A percentile compares a stretch with the other conserved stretches of the same genome.
phyloP scores from a whole-genome alignment of 2,888 invertebrate genomes.

The Alloplasta piceator region DNA sequence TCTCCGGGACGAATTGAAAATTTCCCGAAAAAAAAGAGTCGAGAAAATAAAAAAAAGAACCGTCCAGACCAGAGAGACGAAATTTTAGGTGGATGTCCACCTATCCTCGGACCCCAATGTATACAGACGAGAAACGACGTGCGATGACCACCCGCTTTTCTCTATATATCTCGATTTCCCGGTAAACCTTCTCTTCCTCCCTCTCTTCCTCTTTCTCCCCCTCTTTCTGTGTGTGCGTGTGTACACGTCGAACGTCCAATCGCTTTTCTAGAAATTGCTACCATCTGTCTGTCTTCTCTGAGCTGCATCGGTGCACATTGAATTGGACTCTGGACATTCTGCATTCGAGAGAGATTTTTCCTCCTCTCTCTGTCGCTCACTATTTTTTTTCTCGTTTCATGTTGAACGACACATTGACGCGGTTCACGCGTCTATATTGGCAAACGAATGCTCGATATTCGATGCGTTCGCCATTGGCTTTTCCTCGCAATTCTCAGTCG shows the following conservation, averaged over 20 bases:
- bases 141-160: constrained; percentile 16
- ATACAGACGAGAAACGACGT: constrained; percentile 5
- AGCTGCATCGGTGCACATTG: constrained; percentile 50
- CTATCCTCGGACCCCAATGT: not conserved
- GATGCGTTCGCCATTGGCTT: constrained; percentile 41
- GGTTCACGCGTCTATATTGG: constrained; percentile 17
- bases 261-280: constrained; percentile 55
- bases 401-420: constrained; percentile 47
- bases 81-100: not conserved
- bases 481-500: not conserved
- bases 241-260: constrained; percentile 46
- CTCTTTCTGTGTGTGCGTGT: constrained; percentile 18
- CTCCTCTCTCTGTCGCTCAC: constrained; percentile 19
- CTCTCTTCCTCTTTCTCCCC: not conserved
- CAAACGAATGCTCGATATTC: constrained; percentile 54
- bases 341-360: constrained; percentile 31
- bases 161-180: not conserved
- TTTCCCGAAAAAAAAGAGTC: constrained; percentile 20
- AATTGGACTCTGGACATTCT: constrained; percentile 36
- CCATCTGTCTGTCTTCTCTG: constrained; percentile 54
- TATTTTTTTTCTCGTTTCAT: not conserved
- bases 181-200: too few species aligned
- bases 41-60: constrained; percentile 19
- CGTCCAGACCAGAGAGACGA: constrained; percentile 3
- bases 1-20: constrained; percentile 32